A percentile compares a stretch with the other conserved stretches of the same genome.
Conservation (phyloP, 2,797 vertebrate species). For the Hypotaenidia okinawae region DNA sequence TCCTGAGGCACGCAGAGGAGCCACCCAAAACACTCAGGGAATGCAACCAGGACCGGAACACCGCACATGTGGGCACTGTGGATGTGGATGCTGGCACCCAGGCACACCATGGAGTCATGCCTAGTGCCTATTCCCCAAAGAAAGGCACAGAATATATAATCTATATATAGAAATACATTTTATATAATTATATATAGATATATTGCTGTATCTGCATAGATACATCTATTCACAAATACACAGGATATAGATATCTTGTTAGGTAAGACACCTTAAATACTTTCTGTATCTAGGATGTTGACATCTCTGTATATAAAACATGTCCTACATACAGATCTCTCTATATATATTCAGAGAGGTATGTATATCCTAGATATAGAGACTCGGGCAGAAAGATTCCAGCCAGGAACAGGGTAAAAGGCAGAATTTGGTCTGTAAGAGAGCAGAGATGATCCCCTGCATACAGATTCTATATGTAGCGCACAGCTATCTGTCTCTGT, state of each 20-base stretch:
- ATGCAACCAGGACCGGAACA: fast-evolving
- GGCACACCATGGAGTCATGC: not conserved
- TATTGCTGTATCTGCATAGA: not conserved
- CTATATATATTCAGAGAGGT: not conserved
- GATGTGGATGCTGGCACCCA: not conserved
- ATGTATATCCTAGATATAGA: not conserved
- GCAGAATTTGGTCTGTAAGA: not conserved
- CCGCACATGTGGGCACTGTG: fast-evolving
- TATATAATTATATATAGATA: not conserved
- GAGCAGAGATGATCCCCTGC: not conserved
- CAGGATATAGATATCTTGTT: not conserved
- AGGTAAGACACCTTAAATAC: not conserved
- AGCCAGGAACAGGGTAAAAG: not conserved
- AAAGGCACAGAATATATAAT: not conserved
- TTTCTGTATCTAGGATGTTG: not conserved
- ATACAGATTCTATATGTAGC: not conserved
- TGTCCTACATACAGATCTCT: not conserved
- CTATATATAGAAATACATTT: not conserved
- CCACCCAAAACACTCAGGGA: not conserved
- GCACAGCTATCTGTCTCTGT: not conserved
- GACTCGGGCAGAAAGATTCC: not conserved
- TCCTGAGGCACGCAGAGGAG: not conserved
- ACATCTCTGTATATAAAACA: not conserved
- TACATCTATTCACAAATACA: not conserved
- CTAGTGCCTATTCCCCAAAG: not conserved